phyloP scores from a whole-genome alignment of 2,797 vertebrate genomes.

The Silurus aristotelis region DNA sequence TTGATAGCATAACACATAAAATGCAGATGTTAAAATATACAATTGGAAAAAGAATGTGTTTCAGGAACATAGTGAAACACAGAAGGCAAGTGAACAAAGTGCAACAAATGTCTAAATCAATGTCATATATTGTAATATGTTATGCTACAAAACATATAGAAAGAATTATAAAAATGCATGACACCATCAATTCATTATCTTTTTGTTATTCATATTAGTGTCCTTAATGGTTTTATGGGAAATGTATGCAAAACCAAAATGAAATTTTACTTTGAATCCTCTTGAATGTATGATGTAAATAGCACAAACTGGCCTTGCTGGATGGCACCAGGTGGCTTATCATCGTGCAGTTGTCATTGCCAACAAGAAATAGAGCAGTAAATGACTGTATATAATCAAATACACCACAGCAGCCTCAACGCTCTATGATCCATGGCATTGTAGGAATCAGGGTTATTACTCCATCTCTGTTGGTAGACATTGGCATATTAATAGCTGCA shows the following conservation, averaged over 20 bases:
- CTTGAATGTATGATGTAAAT: constrained; percentile 9
- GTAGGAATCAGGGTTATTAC: constrained; percentile 10
- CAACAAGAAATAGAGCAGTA: constrained; percentile 21
- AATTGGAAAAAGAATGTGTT: not conserved
- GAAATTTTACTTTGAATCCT: not conserved
- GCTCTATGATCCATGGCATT: constrained; percentile 11
- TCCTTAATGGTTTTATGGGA: not conserved
- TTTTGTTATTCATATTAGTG: not conserved
- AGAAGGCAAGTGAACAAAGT: not conserved
- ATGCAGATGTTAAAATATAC: not conserved
- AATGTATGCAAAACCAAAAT: not conserved
- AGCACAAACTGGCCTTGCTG: constrained; percentile 15
- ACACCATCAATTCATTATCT: not conserved
- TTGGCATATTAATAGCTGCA: constrained; percentile 23
- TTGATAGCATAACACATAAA: not conserved
- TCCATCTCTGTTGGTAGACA: constrained; percentile 10
- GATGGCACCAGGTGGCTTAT: constrained; percentile 30
- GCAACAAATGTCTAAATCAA: not conserved
- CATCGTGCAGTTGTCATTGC: constrained; percentile 2
- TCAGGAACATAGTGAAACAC: not conserved
- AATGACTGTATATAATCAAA: constrained; percentile 22
- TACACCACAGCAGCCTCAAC: not conserved
- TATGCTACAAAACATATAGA: not conserved
- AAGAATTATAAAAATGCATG: not conserved
- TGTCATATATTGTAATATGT: not conserved